Evolutionary conservation across 37 sponge, comb jelly and placozoan species (phyloP), one percentile per base, ranked within the genome.

Genomic region (Aphrocallistes beatrix): DNA sequence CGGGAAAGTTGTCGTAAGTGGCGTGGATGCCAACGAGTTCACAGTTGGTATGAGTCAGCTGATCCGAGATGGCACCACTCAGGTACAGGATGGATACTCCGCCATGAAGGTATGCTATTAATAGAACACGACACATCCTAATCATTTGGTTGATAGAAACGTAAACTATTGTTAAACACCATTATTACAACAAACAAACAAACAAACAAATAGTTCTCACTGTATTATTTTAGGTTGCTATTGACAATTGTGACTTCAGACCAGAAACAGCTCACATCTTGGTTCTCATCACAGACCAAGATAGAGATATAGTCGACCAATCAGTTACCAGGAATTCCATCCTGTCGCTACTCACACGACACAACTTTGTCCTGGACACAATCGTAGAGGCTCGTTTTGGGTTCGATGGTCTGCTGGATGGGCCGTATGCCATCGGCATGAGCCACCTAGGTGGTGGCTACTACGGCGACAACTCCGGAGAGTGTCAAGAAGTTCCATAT

Each of bases 201-300:
- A 21, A 47, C 49, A 47, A 21, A 47, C 49, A 13, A 47, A 47
- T 17, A 47, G 17, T 17, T 47, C 49, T 47, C 49, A 21, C 49
- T 47, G 49, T 47, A 47, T 47, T n/a, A n/a, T n/a, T n/a, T 17
- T 60, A 60, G 75, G 75, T 19, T 3, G 75, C 75, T 32, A 13
- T 60, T 3, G 21, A 13, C 6, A 28, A 13, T 3, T 60, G 75
- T 60, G 75, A 28, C 8, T 3, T 60, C 6, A 21, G 39, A 28
- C 38, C 49, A 0, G 51, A 34, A 37, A 92, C 93, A 23, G 87
- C 91, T 0, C 89, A 88, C 38, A 82, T 84, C 1, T 28, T 92
- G 28, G 84, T 94, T 37, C 28, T 92, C 23, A 87, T 92, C 0
- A 94, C 92, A 23, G 93, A 94, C 51, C 93, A 92, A 85, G 90